Conservation (phyloP, 2,888 invertebrate genomes). For the Drosophila lutescens region DNA sequence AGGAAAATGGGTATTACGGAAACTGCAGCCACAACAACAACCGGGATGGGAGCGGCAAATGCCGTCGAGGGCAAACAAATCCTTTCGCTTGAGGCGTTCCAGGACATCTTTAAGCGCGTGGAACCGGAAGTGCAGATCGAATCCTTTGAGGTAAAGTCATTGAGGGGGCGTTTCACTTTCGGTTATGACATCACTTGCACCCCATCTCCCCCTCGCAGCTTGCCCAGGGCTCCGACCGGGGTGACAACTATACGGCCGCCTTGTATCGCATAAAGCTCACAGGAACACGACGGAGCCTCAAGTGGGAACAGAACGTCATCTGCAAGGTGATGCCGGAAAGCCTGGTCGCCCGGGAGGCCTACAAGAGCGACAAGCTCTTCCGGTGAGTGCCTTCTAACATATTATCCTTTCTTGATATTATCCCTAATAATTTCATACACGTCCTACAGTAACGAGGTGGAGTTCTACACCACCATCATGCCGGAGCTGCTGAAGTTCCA, state of each 20-base stretch:
- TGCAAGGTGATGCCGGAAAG: conserved; percentile 90
- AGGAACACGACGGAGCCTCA: conserved; percentile 84
- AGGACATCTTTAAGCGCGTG: conserved; percentile 85
- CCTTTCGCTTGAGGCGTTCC: conserved; percentile 86
- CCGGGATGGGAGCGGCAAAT: conserved; percentile 59
- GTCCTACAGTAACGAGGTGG: conserved; percentile 87
- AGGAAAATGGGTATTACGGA: conserved; percentile 79
- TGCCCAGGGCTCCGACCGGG: conserved; percentile 89
- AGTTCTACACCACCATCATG: conserved; percentile 89
- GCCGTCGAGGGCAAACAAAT: conserved; percentile 55
- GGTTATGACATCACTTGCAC: conserved; percentile 6
- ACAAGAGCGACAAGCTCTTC: conserved; percentile 89
- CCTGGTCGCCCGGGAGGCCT: conserved; percentile 87
- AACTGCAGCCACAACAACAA: conserved; percentile 62
- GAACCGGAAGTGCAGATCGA: conserved; percentile 86
- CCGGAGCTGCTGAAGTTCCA: conserved; percentile 88
- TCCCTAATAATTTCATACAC: too few relatives aligned
- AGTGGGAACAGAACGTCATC: conserved; percentile 88
- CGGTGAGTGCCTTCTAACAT: conserved; percentile 82
- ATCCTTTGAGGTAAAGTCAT: conserved; percentile 85
- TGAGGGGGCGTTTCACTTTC: neutral
- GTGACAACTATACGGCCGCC: conserved; percentile 91
- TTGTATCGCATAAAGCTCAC: conserved; percentile 88
- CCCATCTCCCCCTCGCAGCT: conserved; percentile 84
- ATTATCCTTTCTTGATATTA: neutral